These are phyloP conservation scores for Stenurella melanura DNA, from an alignment of 2,888 invertebrate species.

Conservation along the genomic window DNA sequence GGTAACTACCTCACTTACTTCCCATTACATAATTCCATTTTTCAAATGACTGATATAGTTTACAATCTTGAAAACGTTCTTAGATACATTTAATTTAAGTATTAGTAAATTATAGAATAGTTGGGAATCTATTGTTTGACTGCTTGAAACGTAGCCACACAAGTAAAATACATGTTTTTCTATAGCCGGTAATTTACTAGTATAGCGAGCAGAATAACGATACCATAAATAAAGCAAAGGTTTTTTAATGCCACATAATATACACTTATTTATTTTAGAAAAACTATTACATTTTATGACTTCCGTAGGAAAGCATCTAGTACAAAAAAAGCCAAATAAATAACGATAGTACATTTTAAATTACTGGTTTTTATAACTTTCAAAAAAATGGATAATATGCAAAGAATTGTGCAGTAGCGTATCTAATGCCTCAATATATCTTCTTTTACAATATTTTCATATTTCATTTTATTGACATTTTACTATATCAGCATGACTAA, in stretches of 20 bases:
- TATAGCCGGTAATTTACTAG: neutral
- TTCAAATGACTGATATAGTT: too few species aligned
- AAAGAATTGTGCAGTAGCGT: neutral
- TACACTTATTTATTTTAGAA: slow-evolving; percentile 13
- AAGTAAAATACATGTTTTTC: neutral
- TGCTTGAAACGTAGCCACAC: too few species aligned
- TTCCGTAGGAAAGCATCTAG: slow-evolving; percentile 9
- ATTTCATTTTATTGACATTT: too few species aligned
- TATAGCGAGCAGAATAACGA: neutral
- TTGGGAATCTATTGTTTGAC: too few species aligned
- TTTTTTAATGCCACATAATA: slow-evolving; percentile 1
- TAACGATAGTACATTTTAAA: neutral
- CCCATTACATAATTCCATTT: too few species aligned
- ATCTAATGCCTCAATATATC: neutral
- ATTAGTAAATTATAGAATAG: too few species aligned
- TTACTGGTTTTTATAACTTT: neutral
- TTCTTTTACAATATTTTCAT: neutral
- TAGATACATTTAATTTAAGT: too few species aligned
- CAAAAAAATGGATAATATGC: neutral
- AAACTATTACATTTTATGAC: slow-evolving; percentile 24
- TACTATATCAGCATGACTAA: too few species aligned
- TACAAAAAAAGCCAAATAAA: slow-evolving; percentile 1
- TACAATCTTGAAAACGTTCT: too few species aligned
- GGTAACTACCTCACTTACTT: too few species aligned
- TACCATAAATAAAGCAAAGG: slow-evolving; percentile 14